Base-by-base conservation (phyloP, 2,888 invertebrate genomes). In the Latrodectus elegans region DNA sequence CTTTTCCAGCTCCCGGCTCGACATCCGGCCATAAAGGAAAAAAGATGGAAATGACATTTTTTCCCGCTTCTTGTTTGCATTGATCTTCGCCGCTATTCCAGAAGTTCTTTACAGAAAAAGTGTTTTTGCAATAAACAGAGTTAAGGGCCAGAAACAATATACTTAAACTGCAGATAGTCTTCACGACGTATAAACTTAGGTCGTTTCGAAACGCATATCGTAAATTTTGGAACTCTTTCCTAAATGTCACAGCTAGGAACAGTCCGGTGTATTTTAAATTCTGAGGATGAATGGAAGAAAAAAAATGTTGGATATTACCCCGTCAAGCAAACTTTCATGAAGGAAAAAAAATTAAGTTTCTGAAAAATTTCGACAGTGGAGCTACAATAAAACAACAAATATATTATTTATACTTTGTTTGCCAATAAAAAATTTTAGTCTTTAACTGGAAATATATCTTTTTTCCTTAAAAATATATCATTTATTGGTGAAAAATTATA, bases 21-120 rank as follows among this genome's bases (percentile, higher is more conserved):
- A 77, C 84, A 71, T 84, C 77, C 84, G 84, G 84, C 84, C 77
- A 73, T 84, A 84, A 84, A 84, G 49, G 71, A 71, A 77, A 72
- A 64, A 26, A 65, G 70, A 76, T 60, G 71, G 76, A 76, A 38
- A 77, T 73, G 77, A 70, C 77, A 77, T 67, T 55, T 70, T 65
- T 80, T 51, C 53, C 49, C 38, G 17, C 22, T 49, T 68, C 71
- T 71, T 68, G 65, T 22, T 52, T 53, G 49, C 75, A 82, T 75
- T 82, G 75, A 82, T 82, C 82, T 82, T 71, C 65, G 51, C 73
- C 74, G 73, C 38, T 53, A n/a, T 15, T n/a, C 60, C 60, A n/a
- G n/a, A 60, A 60, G 60, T 60, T 60, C 60, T 60, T 60, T 15
- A 38, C 38, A 6, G 38, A 60, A n/a, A 12, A 60, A 60, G 60